Evolutionary conservation across 2,888 invertebrate genomes (phyloP), one percentile per base, ranked within the genome.

Genomic region (Ceramica pisi): DNA sequence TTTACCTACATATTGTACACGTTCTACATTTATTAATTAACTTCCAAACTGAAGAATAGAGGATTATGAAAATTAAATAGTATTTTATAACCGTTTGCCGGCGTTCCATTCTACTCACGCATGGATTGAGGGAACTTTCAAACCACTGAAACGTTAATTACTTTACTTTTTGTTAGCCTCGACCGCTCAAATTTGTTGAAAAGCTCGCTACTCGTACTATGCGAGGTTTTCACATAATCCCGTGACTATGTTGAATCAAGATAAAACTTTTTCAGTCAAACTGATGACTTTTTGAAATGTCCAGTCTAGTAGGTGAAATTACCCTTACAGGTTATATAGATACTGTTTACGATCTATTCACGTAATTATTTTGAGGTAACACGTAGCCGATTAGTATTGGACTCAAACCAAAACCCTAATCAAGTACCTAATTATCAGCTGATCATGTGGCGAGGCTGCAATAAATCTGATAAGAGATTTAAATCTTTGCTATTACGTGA

Each of bases 161-260:
- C 90, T 87, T 80, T 90, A 92, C 91, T 92, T 92, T 90, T 90
- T 90, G 92, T 90, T 88, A 84, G 84, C 85, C 82, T 81, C 83
- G 88, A 83, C 82, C 84, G 72, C 78, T 77, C 64, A 84, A 82
- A 84, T 82, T 83, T 82, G 89, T 85, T 83, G 82, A 73, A 81
- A 75, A 83, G 85, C 84, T 86, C 85, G 86, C 81, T 85, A 50
- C 23, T 72, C 31, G 41, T 50, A 72, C 78, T 77, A 75, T 82
- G 83, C 86, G 80, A 71, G 75, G 74, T 74, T 78, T 80, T 68
- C 74, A 78, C 65, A 77, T 80, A 73, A 75, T 72, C 63, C 48
- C 51, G 65, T 72, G 75, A 75, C 59, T 67, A 35, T 46, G 57
- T 59, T 63, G 64, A 69, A 71, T 70, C 38, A 50, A 68, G 53